These are phyloP conservation scores for Bombyx mori DNA, from an alignment of 1,140 invertebrate species.

Conservation along the genomic window DNA sequence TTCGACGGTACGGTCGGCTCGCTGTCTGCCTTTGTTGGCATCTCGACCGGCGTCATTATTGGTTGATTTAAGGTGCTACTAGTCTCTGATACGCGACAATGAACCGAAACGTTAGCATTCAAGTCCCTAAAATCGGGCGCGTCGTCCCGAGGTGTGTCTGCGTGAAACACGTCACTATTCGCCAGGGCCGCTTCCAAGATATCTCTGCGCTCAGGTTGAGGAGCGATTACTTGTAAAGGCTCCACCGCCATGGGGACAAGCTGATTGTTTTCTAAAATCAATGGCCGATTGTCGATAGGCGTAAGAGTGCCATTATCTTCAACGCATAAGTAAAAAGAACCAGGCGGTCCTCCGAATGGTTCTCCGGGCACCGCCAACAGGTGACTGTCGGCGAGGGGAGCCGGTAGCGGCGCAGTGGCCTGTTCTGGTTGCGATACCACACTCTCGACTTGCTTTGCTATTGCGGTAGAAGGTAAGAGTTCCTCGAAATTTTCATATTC, in stretches of 20 bases:
- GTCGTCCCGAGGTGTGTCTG: conserved; percentile 66
- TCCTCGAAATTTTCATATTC: conserved; percentile 63
- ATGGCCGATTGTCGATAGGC: conserved; percentile 78
- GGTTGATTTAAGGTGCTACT: conserved; percentile 82
- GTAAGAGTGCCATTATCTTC: conserved; percentile 80
- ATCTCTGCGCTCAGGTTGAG: conserved; percentile 72
- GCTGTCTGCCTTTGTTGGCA: conserved; percentile 73
- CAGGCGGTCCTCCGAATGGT: conserved; percentile 74
- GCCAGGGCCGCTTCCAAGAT: conserved; percentile 83
- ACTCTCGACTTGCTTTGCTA: conserved; percentile 31
- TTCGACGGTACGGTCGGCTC: conserved; percentile 58
- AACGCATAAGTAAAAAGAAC: conserved; percentile 75
- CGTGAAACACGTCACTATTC: conserved; percentile 81
- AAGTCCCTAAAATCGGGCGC: conserved; percentile 71
- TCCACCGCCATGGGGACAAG: conserved; percentile 67
- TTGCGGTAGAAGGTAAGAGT: conserved; percentile 56
- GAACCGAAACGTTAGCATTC: conserved; percentile 63
- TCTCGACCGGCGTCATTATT: conserved; percentile 84
- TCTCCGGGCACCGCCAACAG: conserved; percentile 78
- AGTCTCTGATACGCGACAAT: conserved; percentile 77
- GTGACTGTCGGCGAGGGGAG: conserved; percentile 70
- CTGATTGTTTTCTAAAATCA: conserved; percentile 73
- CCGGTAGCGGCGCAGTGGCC: conserved; percentile 35
- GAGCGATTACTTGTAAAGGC: conserved; percentile 28
- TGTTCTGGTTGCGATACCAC: conserved; percentile 18